Base-by-base conservation (phyloP, 2,888 invertebrate species). In the Aleiodes leptofemur region DNA sequence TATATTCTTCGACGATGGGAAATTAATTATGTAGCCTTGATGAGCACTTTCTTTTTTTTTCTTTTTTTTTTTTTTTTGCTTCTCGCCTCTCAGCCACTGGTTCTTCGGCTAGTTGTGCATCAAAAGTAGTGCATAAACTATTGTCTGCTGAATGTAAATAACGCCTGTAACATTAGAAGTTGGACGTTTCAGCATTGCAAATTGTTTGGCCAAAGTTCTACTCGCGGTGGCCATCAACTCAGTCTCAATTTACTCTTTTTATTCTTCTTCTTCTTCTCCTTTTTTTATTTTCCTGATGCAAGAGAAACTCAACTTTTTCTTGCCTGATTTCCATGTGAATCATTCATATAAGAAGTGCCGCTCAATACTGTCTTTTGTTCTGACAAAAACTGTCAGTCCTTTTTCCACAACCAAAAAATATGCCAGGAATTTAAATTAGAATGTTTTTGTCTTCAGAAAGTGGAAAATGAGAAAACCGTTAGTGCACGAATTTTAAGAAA, bases 121-220 rank as follows among this genome's bases (percentile, higher is more conserved):
- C 13, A 23, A 38, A 23, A 29, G 61, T 59, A 57, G n/a, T n/a
- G 59, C 38, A 14, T 55, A 64, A 31, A 61, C 29, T 38, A 29
- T 59, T 72, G 76, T 53, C 78, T 66, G 59, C 72, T 76, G 74
- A 77, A 81, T 75, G 73, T 64, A 23, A 48, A 64, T 64, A 64
- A 64, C 76, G 38, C 61, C 69, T 77, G 80, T 76, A 81, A 83
- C 82, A 79, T 83, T 81, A 83, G 79, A 82, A 87, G 87, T 85
- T 87, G 85, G 87, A 83, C 84, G 81, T 77, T 85, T 88, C 88
- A 86, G 85, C 85, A 87, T 86, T 87, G 85, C 86, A 87, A 87
- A 88, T 87, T 87, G 83, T 86, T 86, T 84, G 85, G 83, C 85
- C 83, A 81, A 83, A 85, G 83, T 84, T 84, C 80, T 77, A 80